Evolutionary conservation across 2,797 vertebrate species (phyloP).

Genomic region (Sphenodon punctatus): DNA sequence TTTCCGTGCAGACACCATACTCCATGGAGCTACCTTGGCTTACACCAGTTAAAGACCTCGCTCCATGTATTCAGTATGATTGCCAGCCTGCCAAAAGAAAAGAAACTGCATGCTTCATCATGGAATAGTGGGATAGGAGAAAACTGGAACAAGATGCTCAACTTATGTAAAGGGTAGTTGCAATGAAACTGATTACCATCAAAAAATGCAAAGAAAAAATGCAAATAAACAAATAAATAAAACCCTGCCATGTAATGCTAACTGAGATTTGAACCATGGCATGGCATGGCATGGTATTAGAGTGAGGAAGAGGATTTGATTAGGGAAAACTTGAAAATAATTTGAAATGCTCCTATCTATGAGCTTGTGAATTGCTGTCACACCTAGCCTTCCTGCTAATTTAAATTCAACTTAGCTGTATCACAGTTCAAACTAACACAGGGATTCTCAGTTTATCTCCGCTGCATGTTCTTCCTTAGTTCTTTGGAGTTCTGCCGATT

Average conservation of each 20-base stretch:
- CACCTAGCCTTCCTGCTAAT: not conserved
- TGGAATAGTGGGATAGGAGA: not conserved
- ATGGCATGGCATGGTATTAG: too few relatives aligned
- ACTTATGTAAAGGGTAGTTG: accelerated
- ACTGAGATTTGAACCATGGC: too few relatives aligned
- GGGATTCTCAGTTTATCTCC: not conserved
- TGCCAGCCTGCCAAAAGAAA: too few relatives aligned
- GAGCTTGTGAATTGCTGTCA: not conserved
- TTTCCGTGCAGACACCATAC: too few relatives aligned
- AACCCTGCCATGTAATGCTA: too few relatives aligned
- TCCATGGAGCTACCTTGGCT: too few relatives aligned
- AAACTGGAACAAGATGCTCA: not conserved
- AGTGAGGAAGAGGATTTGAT: not conserved
- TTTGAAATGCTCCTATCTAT: not conserved
- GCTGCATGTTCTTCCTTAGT: not conserved
- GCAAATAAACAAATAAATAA: too few relatives aligned
- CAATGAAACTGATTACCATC: too few relatives aligned
- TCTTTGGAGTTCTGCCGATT: too few relatives aligned
- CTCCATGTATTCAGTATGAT: not conserved
- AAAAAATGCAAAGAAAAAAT: too few relatives aligned
- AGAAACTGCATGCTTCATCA: not conserved
- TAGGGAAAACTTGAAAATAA: not conserved
- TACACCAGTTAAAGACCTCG: not conserved
- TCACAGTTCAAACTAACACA: not conserved
- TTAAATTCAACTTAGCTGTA: not conserved